Percentiles rank a stretch among this genome's conserved stretches.
Conservation (phyloP, 2,797 vertebrate species). For the Amblyopsis hoosieri region DNA sequence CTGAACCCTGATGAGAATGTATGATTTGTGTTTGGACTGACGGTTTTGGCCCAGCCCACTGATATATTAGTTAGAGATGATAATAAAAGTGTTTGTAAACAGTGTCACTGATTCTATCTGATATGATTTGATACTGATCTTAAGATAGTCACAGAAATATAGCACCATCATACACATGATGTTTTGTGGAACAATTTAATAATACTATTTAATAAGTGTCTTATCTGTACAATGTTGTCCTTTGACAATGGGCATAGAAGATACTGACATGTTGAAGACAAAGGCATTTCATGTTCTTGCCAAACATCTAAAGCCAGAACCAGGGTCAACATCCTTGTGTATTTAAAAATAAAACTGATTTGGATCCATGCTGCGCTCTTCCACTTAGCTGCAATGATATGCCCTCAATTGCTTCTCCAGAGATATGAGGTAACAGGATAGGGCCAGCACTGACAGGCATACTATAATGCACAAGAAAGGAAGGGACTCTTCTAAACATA, state of each 20-base stretch:
- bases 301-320: neutral
- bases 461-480: conserved; percentile 19
- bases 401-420: conserved; percentile 56
- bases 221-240: neutral
- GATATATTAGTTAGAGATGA: neutral
- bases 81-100: neutral
- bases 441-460: conserved; percentile 27
- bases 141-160: too few species aligned
- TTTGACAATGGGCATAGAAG: neutral
- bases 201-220: neutral
- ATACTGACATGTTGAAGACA: neutral
- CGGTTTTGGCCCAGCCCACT: neutral
- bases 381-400: conserved; percentile 21
- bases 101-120: neutral
- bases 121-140: too few species aligned
- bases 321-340: neutral
- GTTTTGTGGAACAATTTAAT: too few species aligned
- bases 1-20: neutral
- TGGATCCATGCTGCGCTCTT: conserved; percentile 14
- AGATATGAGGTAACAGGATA: conserved; percentile 60
- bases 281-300: neutral
- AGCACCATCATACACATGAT: too few species aligned
- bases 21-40: too few species aligned
- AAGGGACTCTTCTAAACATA: conserved; percentile 17
- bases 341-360: conserved; percentile 9